Percentiles rank a stretch among this genome's conserved stretches.
phyloP scores from a whole-genome alignment of 1,140 invertebrate species.

The Trypoxylus dichotomus region DNA sequence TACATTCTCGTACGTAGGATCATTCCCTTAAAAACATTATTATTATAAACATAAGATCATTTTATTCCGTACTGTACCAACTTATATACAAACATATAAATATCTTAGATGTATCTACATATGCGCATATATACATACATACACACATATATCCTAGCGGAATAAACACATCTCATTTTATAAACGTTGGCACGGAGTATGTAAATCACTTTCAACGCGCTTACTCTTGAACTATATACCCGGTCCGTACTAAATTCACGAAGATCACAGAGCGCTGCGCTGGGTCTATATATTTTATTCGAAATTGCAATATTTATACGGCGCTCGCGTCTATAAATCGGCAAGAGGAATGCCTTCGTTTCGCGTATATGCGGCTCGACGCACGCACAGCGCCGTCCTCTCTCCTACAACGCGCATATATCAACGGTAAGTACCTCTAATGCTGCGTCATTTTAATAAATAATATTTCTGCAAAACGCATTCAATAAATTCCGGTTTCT shows the following conservation, averaged over 20 bases:
- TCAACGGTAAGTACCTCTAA: slow-evolving; percentile 28
- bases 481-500: slow-evolving; percentile 28
- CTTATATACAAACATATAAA: too few species aligned
- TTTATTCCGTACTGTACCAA: too few species aligned
- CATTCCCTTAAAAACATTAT: too few species aligned
- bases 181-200: not conserved
- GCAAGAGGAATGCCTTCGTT: not conserved
- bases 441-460: slow-evolving; percentile 28
- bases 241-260: not conserved
- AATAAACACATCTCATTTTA: not conserved
- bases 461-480: slow-evolving; percentile 17
- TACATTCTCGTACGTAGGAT: too few species aligned
- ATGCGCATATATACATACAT: too few species aligned
- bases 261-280: not conserved
- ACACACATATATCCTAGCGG: not conserved
- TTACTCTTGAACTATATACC: not conserved
- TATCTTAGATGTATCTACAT: too few species aligned
- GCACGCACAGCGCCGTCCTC: not conserved
- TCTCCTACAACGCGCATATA: slow-evolving; percentile 20
- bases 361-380: not conserved
- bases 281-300: slow-evolving; percentile 9
- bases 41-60: too few species aligned
- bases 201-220: not conserved
- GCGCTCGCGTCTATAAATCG: not conserved
- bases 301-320: slow-evolving; percentile 29